A percentile compares a stretch with the other conserved stretches of the same genome.
phyloP scores from a whole-genome alignment of 2,797 vertebrate species.

The Ataeniobius toweri region DNA sequence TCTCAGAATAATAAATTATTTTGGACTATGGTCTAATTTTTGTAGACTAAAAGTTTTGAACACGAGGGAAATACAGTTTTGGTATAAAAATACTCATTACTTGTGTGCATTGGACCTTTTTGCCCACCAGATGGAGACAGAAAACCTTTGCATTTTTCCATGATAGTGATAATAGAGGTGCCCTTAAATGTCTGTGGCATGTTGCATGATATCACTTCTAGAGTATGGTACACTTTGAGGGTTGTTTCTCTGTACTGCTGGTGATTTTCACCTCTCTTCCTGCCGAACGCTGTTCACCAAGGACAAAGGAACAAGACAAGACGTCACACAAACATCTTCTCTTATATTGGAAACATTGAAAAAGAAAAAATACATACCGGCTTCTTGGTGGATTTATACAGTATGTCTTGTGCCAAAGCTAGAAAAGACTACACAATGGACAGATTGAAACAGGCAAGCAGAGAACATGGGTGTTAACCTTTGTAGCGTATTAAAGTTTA shows the following conservation, averaged over 20 bases:
- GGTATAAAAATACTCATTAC: constrained; percentile 22
- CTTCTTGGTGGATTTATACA: constrained; percentile 85
- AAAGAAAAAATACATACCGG: constrained; percentile 62
- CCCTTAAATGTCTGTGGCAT: constrained; percentile 19
- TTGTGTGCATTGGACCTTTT: constrained; percentile 23
- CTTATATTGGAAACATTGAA: neutral
- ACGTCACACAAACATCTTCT: neutral
- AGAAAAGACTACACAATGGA: constrained; percentile 82
- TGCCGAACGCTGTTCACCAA: constrained; percentile 59
- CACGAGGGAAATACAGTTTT: neutral
- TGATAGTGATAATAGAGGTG: constrained; percentile 25
- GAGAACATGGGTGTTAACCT: neutral
- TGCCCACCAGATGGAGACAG: constrained; percentile 63
- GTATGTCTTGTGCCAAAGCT: constrained; percentile 88
- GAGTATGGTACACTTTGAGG: constrained; percentile 81
- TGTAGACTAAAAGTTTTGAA: constrained; percentile 4
- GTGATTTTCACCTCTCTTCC: constrained; percentile 82
- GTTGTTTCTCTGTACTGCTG: constrained; percentile 75
- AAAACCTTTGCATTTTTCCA: constrained; percentile 21
- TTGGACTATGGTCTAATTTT: constrained; percentile 4
- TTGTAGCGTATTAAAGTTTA: neutral
- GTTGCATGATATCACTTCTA: constrained; percentile 48
- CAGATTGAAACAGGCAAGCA: constrained; percentile 4
- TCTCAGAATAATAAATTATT: constrained; percentile 21
- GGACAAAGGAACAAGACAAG: constrained; percentile 3